Evolutionary conservation across 2,113 vertebrate species (phyloP).

Genomic region (Candoia aspera): DNA sequence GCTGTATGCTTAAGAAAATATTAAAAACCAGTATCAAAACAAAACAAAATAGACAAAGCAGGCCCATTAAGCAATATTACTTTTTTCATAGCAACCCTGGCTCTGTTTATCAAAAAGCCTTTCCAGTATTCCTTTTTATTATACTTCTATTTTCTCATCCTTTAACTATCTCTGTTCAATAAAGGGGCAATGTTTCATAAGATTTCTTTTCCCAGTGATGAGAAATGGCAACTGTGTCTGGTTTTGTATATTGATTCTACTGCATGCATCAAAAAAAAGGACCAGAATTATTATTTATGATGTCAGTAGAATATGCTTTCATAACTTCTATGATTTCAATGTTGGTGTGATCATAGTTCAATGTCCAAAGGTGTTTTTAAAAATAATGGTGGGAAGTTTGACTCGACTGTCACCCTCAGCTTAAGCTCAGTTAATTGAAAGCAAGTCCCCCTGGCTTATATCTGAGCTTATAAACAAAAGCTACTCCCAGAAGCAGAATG

Average conservation of each 20-base stretch:
- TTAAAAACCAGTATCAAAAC: slow-evolving; percentile 8
- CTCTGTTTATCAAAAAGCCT: slow-evolving; percentile 66
- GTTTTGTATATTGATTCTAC: neutral
- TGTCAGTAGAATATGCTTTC: neutral
- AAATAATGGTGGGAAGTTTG: neutral
- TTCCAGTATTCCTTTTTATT: slow-evolving; percentile 64
- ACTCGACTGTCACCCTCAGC: neutral
- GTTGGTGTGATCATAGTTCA: neutral
- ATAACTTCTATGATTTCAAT: slow-evolving; percentile 5
- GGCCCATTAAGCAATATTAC: slow-evolving; percentile 40
- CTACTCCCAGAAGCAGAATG: neutral
- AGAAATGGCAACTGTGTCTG: neutral
- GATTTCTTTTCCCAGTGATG: neutral
- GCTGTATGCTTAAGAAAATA: slow-evolving; percentile 26
- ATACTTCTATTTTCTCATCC: slow-evolving; percentile 58
- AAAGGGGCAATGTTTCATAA: neutral
- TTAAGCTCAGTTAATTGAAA: slow-evolving; percentile 13
- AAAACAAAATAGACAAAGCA: neutral
- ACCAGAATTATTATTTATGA: neutral
- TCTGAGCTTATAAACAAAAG: slow-evolving; percentile 1
- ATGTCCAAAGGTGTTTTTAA: neutral
- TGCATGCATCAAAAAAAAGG: neutral
- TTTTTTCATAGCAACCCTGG: slow-evolving; percentile 57
- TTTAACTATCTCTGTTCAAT: slow-evolving; percentile 35
- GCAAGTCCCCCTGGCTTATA: neutral